Evolutionary conservation across 1,140 invertebrate genomes (phyloP).

Genomic region (Contarinia nasturtii): DNA sequence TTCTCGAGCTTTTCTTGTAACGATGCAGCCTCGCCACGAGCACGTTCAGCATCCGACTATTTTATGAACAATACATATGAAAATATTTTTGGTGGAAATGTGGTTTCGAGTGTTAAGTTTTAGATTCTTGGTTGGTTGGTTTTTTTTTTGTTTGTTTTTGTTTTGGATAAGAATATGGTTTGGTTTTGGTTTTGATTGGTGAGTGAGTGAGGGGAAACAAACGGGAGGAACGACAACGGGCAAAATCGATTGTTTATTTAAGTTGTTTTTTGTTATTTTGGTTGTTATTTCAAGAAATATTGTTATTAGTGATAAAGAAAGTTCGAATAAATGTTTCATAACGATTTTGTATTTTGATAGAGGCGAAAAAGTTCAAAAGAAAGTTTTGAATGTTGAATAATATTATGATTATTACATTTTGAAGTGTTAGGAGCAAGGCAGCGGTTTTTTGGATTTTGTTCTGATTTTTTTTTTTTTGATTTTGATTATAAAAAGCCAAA

Average conservation of each 20-base stretch:
- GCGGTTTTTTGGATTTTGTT: too few species aligned
- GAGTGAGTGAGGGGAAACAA: neutral
- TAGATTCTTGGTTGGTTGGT: slow-evolving; percentile 1
- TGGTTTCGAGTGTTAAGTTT: too few species aligned
- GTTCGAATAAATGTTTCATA: too few species aligned
- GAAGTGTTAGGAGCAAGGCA: too few species aligned
- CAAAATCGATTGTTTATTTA: neutral
- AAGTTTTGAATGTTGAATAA: too few species aligned
- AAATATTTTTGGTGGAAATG: too few species aligned
- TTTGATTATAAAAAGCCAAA: neutral
- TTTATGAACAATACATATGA: neutral
- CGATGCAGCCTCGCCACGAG: slow-evolving; percentile 58
- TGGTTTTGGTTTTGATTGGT: neutral
- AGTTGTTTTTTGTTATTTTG: neutral
- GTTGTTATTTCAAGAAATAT: neutral
- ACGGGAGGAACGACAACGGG: neutral
- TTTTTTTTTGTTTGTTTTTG: neutral
- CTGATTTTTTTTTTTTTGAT: neutral
- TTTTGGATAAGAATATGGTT: slow-evolving; percentile 3
- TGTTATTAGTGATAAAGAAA: slow-evolving; percentile 1
- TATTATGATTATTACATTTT: too few species aligned
- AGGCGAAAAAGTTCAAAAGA: too few species aligned
- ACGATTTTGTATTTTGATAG: too few species aligned
- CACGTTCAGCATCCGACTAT: slow-evolving; percentile 68
- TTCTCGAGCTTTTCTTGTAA: slow-evolving; percentile 85